Base-by-base conservation (phyloP, 2,888 invertebrate species). In the Ferrisia virgata region DNA sequence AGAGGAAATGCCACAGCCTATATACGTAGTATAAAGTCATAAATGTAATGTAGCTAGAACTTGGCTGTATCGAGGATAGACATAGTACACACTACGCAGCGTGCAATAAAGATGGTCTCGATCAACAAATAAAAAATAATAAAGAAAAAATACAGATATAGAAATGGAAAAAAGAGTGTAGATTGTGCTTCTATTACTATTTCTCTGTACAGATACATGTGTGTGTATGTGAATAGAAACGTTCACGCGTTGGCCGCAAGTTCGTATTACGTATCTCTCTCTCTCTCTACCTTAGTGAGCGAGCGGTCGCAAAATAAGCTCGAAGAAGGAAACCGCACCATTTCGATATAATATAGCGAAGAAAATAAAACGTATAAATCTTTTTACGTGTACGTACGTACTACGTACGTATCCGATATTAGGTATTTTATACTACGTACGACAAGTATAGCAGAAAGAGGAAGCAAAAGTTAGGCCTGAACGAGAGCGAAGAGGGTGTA, bases 301-400 rank as follows among this genome's bases (percentile, higher is more conserved):
- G n/a, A n/a, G n/a, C n/a, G n/a, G 18, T 36, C 8, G 47, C n/a
- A 47, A 47, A 47, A 18, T n/a, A 47, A 5, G 1, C n/a, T n/a
- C n/a, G n/a, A n/a, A n/a, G n/a, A n/a, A 18, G 8, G 47, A 47
- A n/a, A 47, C n/a, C 47, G n/a, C n/a, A 47, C 18, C 47, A 47
- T 47, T 18, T 47, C 47, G 18, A 47, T 47, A 47, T 47, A 47
- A 47, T 47, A 47, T n/a, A 4, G 18, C 47, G 47, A 64, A 28
- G 3, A 64, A 64, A 64, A 64, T 64, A 64, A 64, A 64, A 64
- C 64, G n/a, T 13, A 64, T 64, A 64, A 64, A 64, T 64, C 64
- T 64, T 64, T 64, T 64, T 9, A 47, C 47, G 47, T 11, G 64
- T 64, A 64, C 64, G 64, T 64, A 28, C n/a, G n/a, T n/a, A n/a